Evolutionary conservation across 1,140 invertebrate genomes (phyloP).

Genomic region (Marisa cornuarietis): DNA sequence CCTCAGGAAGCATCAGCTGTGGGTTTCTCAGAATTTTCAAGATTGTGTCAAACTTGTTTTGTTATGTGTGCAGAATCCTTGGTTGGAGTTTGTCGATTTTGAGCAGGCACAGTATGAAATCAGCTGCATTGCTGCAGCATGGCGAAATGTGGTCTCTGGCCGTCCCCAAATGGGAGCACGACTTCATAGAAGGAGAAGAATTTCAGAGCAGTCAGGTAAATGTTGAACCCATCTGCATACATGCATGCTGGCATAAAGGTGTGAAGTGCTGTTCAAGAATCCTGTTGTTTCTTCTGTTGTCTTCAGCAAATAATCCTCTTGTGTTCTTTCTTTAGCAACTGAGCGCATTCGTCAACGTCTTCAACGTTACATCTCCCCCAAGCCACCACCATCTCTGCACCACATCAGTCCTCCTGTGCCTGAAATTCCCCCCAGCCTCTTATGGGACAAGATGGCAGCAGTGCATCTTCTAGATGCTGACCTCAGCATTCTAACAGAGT

Average conservation of each 20-base stretch:
- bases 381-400: slow-evolving; percentile 43
- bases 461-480: slow-evolving; percentile 64
- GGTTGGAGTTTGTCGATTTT: slow-evolving; percentile 77
- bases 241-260: no score
- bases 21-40: no score
- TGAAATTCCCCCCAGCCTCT: slow-evolving; percentile 43
- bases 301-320: no score
- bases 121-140: slow-evolving; percentile 39
- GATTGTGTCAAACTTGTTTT: no score
- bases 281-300: no score
- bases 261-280: no score
- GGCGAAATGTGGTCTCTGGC: slow-evolving; percentile 34
- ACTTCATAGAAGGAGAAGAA: no score
- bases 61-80: slow-evolving; percentile 65
- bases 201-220: neutral
- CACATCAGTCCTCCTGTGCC: slow-evolving; percentile 50
- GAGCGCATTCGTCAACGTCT: slow-evolving; percentile 67
- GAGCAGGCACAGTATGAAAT: slow-evolving; percentile 65
- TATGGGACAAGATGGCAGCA: slow-evolving; percentile 48
- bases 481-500: slow-evolving; percentile 71
- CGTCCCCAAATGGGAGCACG: slow-evolving; percentile 1
- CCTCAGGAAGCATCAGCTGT: no score
- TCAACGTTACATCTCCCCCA: slow-evolving; percentile 71
- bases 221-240: neutral
- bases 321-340: slow-evolving; percentile 38